Percentiles rank a stretch among this genome's conserved stretches.
Conservation (phyloP, 2,888 invertebrate species). For the Ennomos quercinarius region DNA sequence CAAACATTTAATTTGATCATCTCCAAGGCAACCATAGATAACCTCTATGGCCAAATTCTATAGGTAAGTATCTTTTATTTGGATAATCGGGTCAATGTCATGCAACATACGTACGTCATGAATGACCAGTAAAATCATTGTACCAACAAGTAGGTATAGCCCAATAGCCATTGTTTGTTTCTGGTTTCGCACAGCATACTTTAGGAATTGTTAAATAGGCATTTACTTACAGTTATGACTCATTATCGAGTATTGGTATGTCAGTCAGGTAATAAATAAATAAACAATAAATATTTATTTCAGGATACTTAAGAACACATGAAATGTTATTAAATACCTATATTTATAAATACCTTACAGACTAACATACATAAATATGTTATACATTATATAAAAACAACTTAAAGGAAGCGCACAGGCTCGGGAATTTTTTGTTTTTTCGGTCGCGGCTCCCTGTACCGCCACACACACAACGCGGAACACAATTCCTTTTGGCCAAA, state of each 20-base stretch:
- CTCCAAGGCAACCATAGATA: constrained; percentile 37
- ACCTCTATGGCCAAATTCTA: constrained; percentile 12
- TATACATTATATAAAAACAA: too few relatives aligned
- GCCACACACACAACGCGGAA: too few relatives aligned
- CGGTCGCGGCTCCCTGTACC: too few relatives aligned
- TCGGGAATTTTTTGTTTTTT: too few relatives aligned
- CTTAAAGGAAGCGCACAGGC: too few relatives aligned
- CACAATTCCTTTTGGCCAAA: too few relatives aligned
- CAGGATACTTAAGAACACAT: too few relatives aligned
- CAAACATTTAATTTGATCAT: constrained; percentile 43
- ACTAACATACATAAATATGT: too few relatives aligned
- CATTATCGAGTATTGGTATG: constrained; percentile 23
- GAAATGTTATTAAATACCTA: too few relatives aligned
- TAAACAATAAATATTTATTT: too few relatives aligned
- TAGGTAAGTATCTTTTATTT: constrained; percentile 32
- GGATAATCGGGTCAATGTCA: constrained; percentile 49
- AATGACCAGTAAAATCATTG: constrained; percentile 1
- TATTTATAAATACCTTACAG: too few relatives aligned
- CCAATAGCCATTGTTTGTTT: constrained; percentile 4
- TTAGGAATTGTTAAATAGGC: constrained; percentile 9
- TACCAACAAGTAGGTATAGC: background rate
- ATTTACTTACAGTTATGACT: constrained; percentile 20
- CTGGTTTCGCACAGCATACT: constrained; percentile 9
- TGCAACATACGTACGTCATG: constrained; percentile 11
- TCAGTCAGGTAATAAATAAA: background rate